Conservation (phyloP, 53 echinoderm and acorn worm genomes). For the Holothuria scabra region DNA sequence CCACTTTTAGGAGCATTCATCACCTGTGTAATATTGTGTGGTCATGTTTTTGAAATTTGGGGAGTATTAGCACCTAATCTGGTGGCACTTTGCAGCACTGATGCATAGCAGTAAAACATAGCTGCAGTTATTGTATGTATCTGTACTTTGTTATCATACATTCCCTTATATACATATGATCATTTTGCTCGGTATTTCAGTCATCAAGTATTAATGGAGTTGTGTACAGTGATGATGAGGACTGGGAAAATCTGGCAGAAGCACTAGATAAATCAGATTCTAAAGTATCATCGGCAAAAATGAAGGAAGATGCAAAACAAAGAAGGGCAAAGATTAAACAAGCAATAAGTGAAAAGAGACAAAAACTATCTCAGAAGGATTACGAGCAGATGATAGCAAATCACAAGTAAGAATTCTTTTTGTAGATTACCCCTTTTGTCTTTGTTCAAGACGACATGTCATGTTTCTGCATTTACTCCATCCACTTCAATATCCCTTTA, state of each 20-base stretch:
- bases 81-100: too few species aligned
- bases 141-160: background rate
- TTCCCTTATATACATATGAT: background rate
- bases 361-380: conserved; percentile 78
- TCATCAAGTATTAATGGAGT: conserved; percentile 18
- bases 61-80: too few species aligned
- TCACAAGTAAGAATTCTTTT: conserved; percentile 71
- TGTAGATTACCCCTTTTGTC: too few species aligned
- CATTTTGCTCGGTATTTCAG: background rate
- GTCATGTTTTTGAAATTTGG: too few species aligned
- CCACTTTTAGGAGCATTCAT: too few species aligned
- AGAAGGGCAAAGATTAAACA: conserved; percentile 76
- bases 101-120: too few species aligned
- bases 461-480: too few species aligned
- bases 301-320: conserved; percentile 54
- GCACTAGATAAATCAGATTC: conserved; percentile 44
- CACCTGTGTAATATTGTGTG: too few species aligned
- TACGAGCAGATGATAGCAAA: conserved; percentile 99
- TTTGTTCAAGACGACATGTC: too few species aligned
- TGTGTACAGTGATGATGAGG: conserved; percentile 75
- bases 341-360: conserved; percentile 73
- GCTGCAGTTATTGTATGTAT: background rate
- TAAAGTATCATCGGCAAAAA: background rate
- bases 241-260: conserved; percentile 85
- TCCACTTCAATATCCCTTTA: too few species aligned